These are phyloP conservation scores for Pemphigus obesinymphae DNA, from an alignment of 1,140 invertebrate genomes.

Conservation along the genomic window DNA sequence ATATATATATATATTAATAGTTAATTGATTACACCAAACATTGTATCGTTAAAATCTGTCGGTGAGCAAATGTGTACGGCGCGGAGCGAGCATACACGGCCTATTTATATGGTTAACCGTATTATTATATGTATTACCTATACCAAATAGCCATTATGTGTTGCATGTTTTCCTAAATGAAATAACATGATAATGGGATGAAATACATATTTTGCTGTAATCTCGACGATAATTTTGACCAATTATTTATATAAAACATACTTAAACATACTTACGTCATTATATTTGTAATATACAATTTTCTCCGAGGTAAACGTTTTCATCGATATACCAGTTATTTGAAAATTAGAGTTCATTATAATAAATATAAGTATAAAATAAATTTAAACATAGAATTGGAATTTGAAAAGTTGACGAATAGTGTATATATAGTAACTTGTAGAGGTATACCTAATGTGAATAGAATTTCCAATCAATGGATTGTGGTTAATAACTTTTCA, in stretches of 20 bases:
- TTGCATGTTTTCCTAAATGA: not conserved
- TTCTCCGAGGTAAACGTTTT: not conserved
- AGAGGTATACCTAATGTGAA: not conserved
- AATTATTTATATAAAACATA: slow-evolving; percentile 18
- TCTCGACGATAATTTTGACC: not conserved
- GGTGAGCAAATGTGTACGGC: not conserved
- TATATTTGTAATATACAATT: not conserved
- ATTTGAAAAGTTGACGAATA: not conserved
- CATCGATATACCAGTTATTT: not conserved
- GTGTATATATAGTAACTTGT: not conserved
- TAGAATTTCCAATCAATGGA: not conserved
- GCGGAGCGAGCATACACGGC: not conserved
- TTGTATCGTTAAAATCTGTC: not conserved
- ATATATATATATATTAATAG: too few relatives aligned
- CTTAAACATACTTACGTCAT: not conserved
- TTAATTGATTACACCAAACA: not conserved
- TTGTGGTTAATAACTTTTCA: not conserved
- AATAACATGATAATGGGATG: not conserved
- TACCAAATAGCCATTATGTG: not conserved
- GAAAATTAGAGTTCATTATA: not conserved
- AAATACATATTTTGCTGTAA: not conserved
- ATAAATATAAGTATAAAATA: not conserved
- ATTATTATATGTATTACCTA: slow-evolving; percentile 9
- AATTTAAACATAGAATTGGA: not conserved
- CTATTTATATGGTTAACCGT: not conserved